A percentile compares a stretch with the other conserved stretches of the same genome.
Conservation (phyloP, 1,140 invertebrate genomes). For the Heliconius eleuchia region DNA sequence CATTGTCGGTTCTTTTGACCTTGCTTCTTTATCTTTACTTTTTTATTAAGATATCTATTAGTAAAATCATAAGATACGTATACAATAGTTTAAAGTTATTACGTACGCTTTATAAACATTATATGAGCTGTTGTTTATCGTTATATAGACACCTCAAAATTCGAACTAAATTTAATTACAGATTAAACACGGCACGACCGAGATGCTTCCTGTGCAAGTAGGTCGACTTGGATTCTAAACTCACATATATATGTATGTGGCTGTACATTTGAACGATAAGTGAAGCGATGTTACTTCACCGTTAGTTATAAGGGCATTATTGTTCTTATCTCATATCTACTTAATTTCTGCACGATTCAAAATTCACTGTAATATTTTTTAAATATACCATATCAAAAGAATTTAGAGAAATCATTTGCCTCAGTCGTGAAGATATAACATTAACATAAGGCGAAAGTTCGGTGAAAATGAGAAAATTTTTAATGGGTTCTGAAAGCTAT, state of each 20-base stretch:
- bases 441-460: slow-evolving; percentile 34
- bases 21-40: background rate
- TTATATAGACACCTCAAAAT: slow-evolving; percentile 23
- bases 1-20: background rate
- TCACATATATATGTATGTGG: slow-evolving; percentile 39
- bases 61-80: too few relatives aligned
- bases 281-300: slow-evolving; percentile 42
- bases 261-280: slow-evolving; percentile 68
- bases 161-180: slow-evolving; percentile 66
- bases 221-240: slow-evolving; percentile 60
- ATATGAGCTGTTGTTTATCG: background rate
- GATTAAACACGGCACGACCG: slow-evolving; percentile 62
- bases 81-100: background rate
- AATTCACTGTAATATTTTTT: background rate
- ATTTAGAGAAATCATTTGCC: background rate
- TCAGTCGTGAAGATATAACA: slow-evolving; percentile 3
- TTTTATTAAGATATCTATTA: too few relatives aligned
- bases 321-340: slow-evolving; percentile 10
- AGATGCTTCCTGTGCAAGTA: slow-evolving; percentile 67
- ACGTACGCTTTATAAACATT: background rate
- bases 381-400: too few relatives aligned
- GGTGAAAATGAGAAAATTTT: slow-evolving; percentile 36
- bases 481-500: slow-evolving; percentile 35
- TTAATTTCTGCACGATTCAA: slow-evolving; percentile 18
- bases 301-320: slow-evolving; percentile 30